Percentiles rank a stretch among this genome's conserved stretches.
phyloP scores from a whole-genome alignment of 2,797 vertebrate genomes.

The Micropoecilia bifurca region DNA sequence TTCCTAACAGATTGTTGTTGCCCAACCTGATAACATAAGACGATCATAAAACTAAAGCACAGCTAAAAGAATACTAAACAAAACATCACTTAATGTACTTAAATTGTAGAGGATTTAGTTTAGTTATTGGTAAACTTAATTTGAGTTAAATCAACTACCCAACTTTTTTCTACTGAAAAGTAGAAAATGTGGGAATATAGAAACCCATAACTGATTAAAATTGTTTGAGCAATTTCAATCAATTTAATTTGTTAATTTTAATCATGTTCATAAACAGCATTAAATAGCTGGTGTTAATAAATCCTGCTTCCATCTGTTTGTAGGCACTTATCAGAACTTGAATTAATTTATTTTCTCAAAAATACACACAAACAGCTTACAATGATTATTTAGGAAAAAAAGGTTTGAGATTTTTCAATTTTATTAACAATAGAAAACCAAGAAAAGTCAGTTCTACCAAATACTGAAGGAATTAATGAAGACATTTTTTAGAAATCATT shows the following conservation, averaged over 20 bases:
- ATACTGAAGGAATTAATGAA: background rate
- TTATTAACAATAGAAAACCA: background rate
- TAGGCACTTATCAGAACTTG: background rate
- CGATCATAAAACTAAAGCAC: background rate
- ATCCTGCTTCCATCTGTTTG: background rate
- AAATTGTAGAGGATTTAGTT: background rate
- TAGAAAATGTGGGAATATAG: background rate
- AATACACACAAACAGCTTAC: no score
- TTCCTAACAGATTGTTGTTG: background rate
- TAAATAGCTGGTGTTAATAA: background rate
- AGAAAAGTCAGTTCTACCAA: background rate
- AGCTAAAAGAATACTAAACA: background rate
- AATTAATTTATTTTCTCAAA: no score
- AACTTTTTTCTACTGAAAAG: background rate
- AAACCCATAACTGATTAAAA: background rate
- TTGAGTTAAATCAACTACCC: background rate
- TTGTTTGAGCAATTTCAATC: background rate
- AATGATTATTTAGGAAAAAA: background rate
- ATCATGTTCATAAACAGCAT: background rate
- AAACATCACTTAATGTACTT: background rate
- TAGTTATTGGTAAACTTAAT: background rate
- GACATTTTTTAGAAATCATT: background rate
- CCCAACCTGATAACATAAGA: background rate
- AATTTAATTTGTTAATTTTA: background rate
- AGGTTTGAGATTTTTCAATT: background rate